Conservation (phyloP, 2,797 vertebrate species). For the Gymnothorax reevesii region DNA sequence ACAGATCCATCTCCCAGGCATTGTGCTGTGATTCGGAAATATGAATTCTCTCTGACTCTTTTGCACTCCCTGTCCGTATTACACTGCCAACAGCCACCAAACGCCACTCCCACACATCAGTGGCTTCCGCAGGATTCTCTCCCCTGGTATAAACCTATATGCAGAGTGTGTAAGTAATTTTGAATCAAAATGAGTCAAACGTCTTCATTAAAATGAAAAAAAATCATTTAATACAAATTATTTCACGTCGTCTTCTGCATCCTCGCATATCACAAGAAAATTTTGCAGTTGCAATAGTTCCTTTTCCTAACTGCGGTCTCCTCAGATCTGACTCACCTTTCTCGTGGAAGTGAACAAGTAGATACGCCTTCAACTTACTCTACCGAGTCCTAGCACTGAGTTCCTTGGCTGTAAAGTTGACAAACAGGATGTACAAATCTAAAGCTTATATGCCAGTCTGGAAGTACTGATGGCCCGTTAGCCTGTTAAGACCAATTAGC, state of each 20-base stretch:
- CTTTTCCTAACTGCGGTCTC: not conserved
- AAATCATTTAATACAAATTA: not conserved
- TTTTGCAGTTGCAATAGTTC: not conserved
- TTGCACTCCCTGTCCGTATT: not conserved
- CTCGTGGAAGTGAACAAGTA: not conserved
- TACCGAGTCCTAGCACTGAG: not conserved
- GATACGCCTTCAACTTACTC: not conserved
- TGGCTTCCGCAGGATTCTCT: not conserved
- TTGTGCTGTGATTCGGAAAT: not conserved
- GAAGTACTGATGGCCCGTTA: slow-evolving; percentile 24
- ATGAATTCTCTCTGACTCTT: not conserved
- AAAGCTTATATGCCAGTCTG: not conserved
- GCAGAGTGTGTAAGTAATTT: no score
- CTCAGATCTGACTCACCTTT: not conserved
- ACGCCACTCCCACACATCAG: not conserved
- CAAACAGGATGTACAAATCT: not conserved
- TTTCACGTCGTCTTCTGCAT: no score
- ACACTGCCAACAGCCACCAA: not conserved
- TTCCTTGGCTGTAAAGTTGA: not conserved
- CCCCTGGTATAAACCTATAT: not conserved
- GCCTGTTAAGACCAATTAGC: slow-evolving; percentile 11
- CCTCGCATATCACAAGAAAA: no score
- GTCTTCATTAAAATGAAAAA: not conserved
- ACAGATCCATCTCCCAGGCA: not conserved
- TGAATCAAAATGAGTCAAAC: not conserved